Evolutionary conservation across 2,888 invertebrate genomes (phyloP), one percentile per base, ranked within the genome.

Genomic region (Dynastes maya): DNA sequence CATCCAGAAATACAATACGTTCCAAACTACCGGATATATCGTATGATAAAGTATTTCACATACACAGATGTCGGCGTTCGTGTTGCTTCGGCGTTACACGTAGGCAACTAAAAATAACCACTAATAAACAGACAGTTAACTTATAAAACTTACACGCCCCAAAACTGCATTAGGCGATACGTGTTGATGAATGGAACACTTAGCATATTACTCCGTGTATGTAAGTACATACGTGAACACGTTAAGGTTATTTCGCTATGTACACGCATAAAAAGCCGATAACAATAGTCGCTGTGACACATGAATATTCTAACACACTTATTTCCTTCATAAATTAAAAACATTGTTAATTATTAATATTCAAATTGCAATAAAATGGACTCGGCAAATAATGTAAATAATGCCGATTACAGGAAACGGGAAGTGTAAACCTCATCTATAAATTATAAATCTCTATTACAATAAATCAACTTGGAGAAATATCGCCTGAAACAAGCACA

Each of bases 101-200:
- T 11, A 58, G 13, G n/a, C 16, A 51, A 55, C 72, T 72, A 72
- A 72, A 71, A 72, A 72, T 72, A 72, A 71, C n/a, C 55, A 16
- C 58, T 72, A 72, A 72, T 58, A 72, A 72, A 72, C 58, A 72
- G 72, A 58, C 22, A 72, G 58, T 49, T 61, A 22, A 61, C 72
- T 72, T 58, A 51, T 70, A 37, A 58, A 58, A 32, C 27, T 58
- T 71, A 55, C 37, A 40, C 72, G 58, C 37, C 72, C 72, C 40
- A 61, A 71, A 70, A 72, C 37, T 22, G 55, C 58, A 70, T 72
- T 37, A 58, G 40, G 40, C 51, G 72, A 37, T 72, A 58, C 58
- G 45, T 16, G 58, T 37, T 71, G 51, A 72, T 58, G 27, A 72
- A 72, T 72, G 45, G 40, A 72, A 58, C 72, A 40, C 58, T 53